Evolutionary conservation across 2,797 vertebrate genomes (phyloP).

Genomic region (Glossophaga mutica): DNA sequence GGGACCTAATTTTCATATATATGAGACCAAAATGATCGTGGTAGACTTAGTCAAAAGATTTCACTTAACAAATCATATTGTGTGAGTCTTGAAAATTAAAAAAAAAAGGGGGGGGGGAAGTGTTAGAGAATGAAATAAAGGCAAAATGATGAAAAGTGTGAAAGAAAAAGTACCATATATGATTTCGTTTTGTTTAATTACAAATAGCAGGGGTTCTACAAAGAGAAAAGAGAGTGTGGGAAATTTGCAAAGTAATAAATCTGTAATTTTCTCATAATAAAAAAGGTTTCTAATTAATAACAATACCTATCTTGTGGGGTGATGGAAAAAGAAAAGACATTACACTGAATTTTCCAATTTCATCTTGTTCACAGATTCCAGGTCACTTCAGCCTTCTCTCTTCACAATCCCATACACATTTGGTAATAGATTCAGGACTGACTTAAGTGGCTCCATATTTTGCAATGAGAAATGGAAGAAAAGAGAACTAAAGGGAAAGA

Average conservation of each 20-base stretch:
- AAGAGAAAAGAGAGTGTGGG: neutral
- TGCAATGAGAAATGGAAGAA: neutral
- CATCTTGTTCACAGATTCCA: neutral
- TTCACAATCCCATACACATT: neutral
- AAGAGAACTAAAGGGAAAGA: neutral
- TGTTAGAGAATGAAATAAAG: neutral
- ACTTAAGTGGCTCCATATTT: neutral
- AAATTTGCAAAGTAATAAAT: neutral
- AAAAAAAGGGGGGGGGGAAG: neutral
- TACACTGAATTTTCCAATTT: neutral
- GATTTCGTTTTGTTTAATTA: neutral
- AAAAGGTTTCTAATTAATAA: neutral
- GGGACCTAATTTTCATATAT: neutral
- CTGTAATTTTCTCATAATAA: neutral
- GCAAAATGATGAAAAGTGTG: neutral
- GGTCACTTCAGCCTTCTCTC: neutral
- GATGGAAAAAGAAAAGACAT: neutral
- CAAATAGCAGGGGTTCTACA: neutral
- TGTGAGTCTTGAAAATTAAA: neutral
- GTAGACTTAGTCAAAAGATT: neutral
- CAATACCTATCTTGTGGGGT: neutral
- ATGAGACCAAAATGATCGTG: neutral
- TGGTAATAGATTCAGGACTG: neutral
- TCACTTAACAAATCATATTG: neutral
- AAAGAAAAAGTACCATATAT: neutral